These are phyloP conservation scores for Melanogrammus aeglefinus DNA, from an alignment of 2,797 vertebrate species.

Conservation along the genomic window DNA sequence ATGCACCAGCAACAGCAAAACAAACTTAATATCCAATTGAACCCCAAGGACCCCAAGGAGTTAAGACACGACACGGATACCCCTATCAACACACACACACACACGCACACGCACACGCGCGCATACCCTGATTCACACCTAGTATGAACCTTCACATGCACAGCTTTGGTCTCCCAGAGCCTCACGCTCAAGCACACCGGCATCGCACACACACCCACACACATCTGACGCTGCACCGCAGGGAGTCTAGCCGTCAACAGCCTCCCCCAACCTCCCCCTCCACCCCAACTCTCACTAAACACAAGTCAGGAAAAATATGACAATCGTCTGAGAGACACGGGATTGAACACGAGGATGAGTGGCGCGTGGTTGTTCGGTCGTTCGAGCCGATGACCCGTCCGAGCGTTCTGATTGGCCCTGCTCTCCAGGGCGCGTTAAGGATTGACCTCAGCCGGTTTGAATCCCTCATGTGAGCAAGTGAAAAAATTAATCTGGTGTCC, in stretches of 20 bases:
- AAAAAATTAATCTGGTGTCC: no score
- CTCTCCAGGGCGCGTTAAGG: no score
- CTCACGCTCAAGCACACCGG: neutral
- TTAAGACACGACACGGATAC: slow-evolving; percentile 18
- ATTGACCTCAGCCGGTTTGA: no score
- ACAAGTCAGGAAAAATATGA: slow-evolving; percentile 42
- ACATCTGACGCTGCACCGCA: slow-evolving; percentile 16
- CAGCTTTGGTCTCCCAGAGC: slow-evolving; percentile 7
- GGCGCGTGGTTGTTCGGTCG: slow-evolving; percentile 31
- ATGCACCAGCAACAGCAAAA: no score
- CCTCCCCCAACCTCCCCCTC: slow-evolving; percentile 32
- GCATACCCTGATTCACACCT: slow-evolving; percentile 42
- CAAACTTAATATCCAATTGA: no score
- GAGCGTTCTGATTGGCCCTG: neutral
- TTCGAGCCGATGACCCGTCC: neutral
- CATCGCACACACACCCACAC: slow-evolving; percentile 33
- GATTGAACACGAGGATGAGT: slow-evolving; percentile 40
- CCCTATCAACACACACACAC: neutral
- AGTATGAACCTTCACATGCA: slow-evolving; percentile 25
- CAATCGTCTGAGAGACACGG: slow-evolving; percentile 24
- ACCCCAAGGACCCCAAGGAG: slow-evolving; percentile 56
- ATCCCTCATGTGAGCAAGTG: no score
- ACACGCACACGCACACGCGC: neutral
- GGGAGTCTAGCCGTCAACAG: slow-evolving; percentile 43
- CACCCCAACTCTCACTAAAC: slow-evolving; percentile 33